Percentiles rank a stretch among this genome's conserved stretches.
Evolutionary conservation across 2,888 invertebrate genomes (phyloP).

Genomic region (Nomada ferruginata): DNA sequence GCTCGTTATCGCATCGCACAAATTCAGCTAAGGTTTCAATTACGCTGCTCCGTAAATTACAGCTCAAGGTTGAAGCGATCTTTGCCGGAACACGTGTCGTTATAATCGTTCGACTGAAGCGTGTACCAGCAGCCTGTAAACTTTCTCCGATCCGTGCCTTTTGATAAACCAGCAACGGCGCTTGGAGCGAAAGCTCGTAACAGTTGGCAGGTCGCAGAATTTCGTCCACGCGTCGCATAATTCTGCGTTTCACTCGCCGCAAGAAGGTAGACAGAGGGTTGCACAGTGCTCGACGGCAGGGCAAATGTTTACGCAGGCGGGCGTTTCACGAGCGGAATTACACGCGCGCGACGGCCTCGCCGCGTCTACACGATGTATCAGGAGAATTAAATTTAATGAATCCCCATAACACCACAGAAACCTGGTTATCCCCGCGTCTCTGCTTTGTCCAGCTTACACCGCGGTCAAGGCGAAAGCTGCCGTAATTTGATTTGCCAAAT

Average conservation of each 20-base stretch:
- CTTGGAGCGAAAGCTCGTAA: too few relatives aligned
- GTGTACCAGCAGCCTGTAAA: not conserved
- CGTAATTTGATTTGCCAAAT: slow-evolving; percentile 55
- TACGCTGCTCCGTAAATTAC: not conserved
- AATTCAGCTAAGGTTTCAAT: not conserved
- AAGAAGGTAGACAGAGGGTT: slow-evolving; percentile 11
- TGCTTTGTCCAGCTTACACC: slow-evolving; percentile 41
- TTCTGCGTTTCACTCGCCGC: slow-evolving; percentile 27
- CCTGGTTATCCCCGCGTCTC: slow-evolving; percentile 36
- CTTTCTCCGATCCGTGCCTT: not conserved
- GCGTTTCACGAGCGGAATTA: slow-evolving; percentile 26
- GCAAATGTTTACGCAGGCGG: slow-evolving; percentile 45
- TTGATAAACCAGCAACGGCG: not conserved
- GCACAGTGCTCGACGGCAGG: slow-evolving; percentile 17
- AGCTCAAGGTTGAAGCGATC: slow-evolving; percentile 42
- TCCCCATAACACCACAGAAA: slow-evolving; percentile 36
- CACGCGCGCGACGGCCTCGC: not conserved
- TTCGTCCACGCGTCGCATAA: slow-evolving; percentile 1
- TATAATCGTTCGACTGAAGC: slow-evolving; percentile 22
- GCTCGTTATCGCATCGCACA: not conserved
- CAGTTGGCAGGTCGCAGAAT: not conserved
- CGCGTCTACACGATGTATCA: slow-evolving; percentile 47
- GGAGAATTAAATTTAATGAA: slow-evolving; percentile 63
- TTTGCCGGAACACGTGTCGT: slow-evolving; percentile 7
- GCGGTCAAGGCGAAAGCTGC: slow-evolving; percentile 48